Conservation (phyloP, 2,113 vertebrate species). For the Gobius niger region DNA sequence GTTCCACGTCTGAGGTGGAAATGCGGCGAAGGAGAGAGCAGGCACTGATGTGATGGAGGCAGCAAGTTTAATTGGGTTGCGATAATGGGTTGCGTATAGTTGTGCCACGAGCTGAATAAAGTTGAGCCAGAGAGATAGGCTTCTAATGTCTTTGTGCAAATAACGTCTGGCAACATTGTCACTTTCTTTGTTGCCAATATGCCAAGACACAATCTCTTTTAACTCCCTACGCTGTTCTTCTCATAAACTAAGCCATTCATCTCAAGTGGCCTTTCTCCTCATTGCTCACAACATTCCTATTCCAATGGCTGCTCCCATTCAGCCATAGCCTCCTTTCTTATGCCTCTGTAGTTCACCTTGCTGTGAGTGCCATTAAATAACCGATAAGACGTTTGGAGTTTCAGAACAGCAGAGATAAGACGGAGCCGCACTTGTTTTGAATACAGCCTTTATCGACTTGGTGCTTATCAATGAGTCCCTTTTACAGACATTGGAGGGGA, state of each 20-base stretch:
- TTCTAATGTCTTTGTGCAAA: too few species aligned
- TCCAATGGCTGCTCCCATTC: background rate
- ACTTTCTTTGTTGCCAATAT: too few species aligned
- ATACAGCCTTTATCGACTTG: slow-evolving; percentile 55
- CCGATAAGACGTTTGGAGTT: slow-evolving; percentile 58
- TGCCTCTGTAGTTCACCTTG: slow-evolving; percentile 43
- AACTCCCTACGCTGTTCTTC: background rate
- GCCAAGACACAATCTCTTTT: background rate
- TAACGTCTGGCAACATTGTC: too few species aligned
- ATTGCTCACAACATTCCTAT: slow-evolving; percentile 16
- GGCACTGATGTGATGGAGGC: too few species aligned
- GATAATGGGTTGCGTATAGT: too few species aligned
- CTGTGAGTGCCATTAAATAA: slow-evolving; percentile 55
- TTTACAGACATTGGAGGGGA: slow-evolving; percentile 61
- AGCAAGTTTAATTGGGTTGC: too few species aligned
- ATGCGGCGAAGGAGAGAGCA: too few species aligned
- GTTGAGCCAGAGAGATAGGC: too few species aligned
- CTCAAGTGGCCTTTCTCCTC: slow-evolving; percentile 24
- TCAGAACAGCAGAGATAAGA: slow-evolving; percentile 52
- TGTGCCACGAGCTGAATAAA: too few species aligned
- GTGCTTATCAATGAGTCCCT: slow-evolving; percentile 61
- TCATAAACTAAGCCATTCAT: background rate
- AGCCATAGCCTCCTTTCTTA: background rate
- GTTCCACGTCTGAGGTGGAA: too few species aligned
- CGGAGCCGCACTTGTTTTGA: slow-evolving; percentile 37